Conservation (phyloP, 2,113 vertebrate genomes). For the Stigmatopora argus region DNA sequence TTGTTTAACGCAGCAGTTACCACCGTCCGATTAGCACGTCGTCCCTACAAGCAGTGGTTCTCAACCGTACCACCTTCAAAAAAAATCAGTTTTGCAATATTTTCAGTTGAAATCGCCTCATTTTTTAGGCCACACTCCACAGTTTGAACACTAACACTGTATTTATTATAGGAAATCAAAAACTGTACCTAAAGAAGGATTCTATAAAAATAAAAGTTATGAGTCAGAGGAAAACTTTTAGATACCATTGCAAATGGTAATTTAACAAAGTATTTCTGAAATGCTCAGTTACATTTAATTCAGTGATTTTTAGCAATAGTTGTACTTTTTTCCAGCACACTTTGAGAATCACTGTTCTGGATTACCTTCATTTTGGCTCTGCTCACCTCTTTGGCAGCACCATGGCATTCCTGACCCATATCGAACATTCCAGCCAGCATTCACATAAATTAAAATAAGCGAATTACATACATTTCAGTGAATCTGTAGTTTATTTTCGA, state of each 20-base stretch:
- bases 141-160: too few species aligned
- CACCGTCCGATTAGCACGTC: conserved; percentile 36
- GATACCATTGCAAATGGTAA: too few species aligned
- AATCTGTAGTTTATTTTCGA: neutral
- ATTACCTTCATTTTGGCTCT: conserved; percentile 5
- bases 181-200: too few species aligned
- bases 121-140: too few species aligned
- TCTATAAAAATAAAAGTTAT: too few species aligned
- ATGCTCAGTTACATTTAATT: too few species aligned
- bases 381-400: conserved; percentile 37
- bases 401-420: conserved; percentile 55
- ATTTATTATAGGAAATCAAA: too few species aligned
- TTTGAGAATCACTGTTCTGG: conserved; percentile 1
- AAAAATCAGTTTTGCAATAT: neutral
- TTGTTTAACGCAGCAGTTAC: conserved; percentile 11
- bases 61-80: neutral
- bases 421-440: conserved; percentile 57
- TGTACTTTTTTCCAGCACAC: neutral
- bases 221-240: too few species aligned
- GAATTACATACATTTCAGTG: neutral
- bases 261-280: too few species aligned
- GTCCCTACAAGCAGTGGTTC: conserved; percentile 5
- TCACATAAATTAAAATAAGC: neutral
- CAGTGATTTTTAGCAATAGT: too few species aligned
- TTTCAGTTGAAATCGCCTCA: too few species aligned